Conservation (phyloP, 2,797 vertebrate species). For the Peromyscus melanophrys region DNA sequence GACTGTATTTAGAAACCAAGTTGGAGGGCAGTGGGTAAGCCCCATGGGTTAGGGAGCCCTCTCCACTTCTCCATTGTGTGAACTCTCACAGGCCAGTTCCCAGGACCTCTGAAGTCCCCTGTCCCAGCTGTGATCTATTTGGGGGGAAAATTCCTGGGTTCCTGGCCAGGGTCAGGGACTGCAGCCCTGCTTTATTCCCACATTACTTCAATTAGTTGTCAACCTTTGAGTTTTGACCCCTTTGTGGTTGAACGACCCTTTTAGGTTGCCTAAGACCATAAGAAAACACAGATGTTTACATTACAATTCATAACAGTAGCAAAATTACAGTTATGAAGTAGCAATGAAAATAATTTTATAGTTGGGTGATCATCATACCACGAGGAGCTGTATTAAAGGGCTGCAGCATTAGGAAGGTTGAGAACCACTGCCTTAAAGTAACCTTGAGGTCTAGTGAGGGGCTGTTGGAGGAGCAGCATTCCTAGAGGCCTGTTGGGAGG, state of each 20-base stretch:
- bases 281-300: not conserved
- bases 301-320: not conserved
- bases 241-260: not conserved
- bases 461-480: not conserved
- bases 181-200: not conserved
- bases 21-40: not conserved
- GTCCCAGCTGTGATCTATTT: not conserved
- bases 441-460: not conserved
- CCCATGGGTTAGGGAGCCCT: not conserved
- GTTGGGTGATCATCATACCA: not conserved
- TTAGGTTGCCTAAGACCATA: not conserved
- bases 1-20: constrained; percentile 14
- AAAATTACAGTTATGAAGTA: not conserved
- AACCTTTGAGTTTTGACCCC: not conserved
- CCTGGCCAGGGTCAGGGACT: not conserved
- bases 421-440: not conserved
- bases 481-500: no score
- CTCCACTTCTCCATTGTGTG: not conserved
- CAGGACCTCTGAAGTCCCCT: not conserved
- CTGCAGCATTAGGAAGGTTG: not conserved
- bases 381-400: not conserved
- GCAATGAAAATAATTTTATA: not conserved
- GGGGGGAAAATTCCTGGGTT: not conserved
- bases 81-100: not conserved
- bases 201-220: not conserved